Conservation (phyloP, 2,113 vertebrate species). For the Pituophis catenifer region DNA sequence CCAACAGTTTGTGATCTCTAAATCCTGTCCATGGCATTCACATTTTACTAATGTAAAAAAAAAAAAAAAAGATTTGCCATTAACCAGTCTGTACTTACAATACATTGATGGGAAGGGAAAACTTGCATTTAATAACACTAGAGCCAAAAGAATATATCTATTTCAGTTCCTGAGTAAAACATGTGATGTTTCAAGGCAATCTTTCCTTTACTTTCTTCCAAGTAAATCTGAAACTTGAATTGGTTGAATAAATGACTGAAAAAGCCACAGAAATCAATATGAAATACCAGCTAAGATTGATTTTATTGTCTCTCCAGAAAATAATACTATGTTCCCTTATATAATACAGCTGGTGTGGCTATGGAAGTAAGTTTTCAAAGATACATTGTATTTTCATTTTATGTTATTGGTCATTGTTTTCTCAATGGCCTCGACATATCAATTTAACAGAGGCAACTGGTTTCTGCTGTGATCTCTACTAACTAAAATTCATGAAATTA, state of each 20-base stretch:
- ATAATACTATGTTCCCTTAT: conserved; percentile 5
- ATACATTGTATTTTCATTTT: not conserved
- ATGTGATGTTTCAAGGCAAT: conserved; percentile 11
- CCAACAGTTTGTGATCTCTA: not conserved
- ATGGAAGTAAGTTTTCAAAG: not conserved
- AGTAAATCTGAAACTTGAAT: conserved; percentile 31
- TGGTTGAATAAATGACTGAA: conserved; percentile 1
- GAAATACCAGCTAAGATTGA: conserved; percentile 31
- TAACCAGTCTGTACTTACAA: not conserved
- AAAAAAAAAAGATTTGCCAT: not conserved
- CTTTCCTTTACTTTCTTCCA: conserved; percentile 1
- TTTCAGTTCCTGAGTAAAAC: conserved; percentile 13
- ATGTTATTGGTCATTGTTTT: not conserved
- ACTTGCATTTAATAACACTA: conserved; percentile 18
- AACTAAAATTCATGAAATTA: not conserved
- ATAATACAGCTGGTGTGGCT: not conserved
- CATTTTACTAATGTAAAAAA: not conserved
- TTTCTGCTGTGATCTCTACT: not conserved
- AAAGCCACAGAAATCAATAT: conserved; percentile 41
- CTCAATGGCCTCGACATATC: not conserved
- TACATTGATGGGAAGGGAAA: not conserved
- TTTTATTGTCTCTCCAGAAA: conserved; percentile 47
- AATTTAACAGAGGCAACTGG: not conserved
- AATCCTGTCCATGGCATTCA: not conserved
- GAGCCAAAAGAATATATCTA: not conserved